Conservation (phyloP, 2,888 invertebrate genomes). For the Phengaris alcon region DNA sequence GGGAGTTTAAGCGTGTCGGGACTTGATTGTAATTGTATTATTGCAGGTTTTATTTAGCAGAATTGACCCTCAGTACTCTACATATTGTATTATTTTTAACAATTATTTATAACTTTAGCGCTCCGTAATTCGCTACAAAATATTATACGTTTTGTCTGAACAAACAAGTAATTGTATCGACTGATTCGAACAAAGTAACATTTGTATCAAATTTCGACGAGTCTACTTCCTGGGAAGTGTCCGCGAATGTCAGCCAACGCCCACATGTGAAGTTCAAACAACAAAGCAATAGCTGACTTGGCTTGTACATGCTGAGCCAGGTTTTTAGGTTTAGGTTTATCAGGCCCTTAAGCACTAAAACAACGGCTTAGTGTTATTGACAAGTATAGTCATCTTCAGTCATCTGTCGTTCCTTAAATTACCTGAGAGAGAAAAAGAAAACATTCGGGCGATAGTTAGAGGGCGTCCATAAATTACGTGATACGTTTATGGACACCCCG, state of each 20-base stretch:
- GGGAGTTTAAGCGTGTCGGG: no score
- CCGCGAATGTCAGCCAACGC: background rate
- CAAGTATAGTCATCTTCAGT: background rate
- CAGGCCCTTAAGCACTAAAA: background rate
- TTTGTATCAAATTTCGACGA: slow-evolving; percentile 17
- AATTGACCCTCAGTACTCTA: no score
- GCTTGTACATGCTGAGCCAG: background rate
- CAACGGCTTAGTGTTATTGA: background rate
- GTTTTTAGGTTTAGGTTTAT: background rate
- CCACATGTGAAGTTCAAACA: background rate
- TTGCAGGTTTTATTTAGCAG: no score
- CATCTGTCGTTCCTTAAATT: no score
- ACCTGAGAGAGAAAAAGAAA: no score
- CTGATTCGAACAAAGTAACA: background rate
- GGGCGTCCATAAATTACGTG: no score
- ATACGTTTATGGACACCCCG: no score
- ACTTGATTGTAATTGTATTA: no score
- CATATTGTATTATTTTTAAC: background rate
- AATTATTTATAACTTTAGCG: background rate
- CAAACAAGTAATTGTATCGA: slow-evolving; percentile 4
- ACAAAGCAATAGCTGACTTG: slow-evolving; percentile 1
- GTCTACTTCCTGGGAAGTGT: slow-evolving; percentile 8
- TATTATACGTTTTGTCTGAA: background rate
- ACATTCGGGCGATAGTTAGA: no score
- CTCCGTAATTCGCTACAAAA: background rate